Evolutionary conservation across 2,113 vertebrate genomes (phyloP).

Genomic region (Silurus meridionalis): DNA sequence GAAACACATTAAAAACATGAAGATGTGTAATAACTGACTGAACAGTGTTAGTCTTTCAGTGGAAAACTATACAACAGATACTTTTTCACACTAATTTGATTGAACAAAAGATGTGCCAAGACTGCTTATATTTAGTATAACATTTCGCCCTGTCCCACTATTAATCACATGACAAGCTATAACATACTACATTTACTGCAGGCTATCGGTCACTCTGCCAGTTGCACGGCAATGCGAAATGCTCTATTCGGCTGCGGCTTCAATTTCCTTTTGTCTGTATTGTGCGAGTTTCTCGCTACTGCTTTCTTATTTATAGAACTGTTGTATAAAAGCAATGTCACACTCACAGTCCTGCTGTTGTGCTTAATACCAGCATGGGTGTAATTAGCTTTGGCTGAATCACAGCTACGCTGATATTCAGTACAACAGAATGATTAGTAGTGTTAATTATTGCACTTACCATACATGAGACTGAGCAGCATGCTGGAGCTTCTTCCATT

Average conservation of each 20-base stretch:
- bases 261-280: background rate
- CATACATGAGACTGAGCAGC: background rate
- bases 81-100: background rate
- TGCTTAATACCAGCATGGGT: background rate
- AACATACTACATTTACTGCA: background rate
- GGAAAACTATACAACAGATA: background rate
- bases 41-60: background rate
- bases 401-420: background rate
- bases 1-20: background rate
- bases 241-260: background rate
- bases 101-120: background rate
- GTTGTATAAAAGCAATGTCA: background rate
- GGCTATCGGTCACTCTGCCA: background rate
- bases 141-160: background rate
- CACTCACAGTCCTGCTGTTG: background rate
- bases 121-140: background rate
- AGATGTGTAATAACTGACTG: background rate
- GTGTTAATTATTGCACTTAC: background rate
- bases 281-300: background rate
- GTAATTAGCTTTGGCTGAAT: background rate
- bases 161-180: no score
- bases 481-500: background rate
- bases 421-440: background rate
- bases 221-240: background rate
- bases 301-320: background rate